Percentiles rank a stretch among this genome's conserved stretches.
Evolutionary conservation across 1,140 invertebrate species (phyloP).

Genomic region (Rhyacophila brunnea): DNA sequence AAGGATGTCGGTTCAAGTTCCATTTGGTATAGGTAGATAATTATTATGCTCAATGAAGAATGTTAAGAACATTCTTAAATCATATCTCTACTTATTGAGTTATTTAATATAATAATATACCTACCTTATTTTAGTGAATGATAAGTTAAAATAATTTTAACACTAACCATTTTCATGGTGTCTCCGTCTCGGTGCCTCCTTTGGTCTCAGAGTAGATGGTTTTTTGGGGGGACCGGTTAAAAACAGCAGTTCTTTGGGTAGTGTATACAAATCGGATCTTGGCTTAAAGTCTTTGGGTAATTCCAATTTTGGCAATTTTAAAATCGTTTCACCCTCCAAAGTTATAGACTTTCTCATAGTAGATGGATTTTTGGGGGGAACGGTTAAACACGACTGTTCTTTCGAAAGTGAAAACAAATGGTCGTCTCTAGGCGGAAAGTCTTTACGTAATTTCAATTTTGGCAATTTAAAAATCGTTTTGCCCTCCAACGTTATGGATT

Average conservation of each 20-base stretch:
- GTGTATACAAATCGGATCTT: conserved; percentile 50
- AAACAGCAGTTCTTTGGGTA: conserved; percentile 52
- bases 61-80: too few species aligned
- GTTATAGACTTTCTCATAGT: conserved; percentile 39
- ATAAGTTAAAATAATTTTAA: too few species aligned
- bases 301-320: conserved; percentile 50
- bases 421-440: conserved; percentile 49
- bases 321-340: conserved; percentile 40
- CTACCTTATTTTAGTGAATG: too few species aligned
- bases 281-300: conserved; percentile 53
- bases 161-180: conserved; percentile 23
- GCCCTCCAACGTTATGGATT: conserved; percentile 39
- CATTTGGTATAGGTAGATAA: too few species aligned
- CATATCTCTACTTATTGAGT: too few species aligned
- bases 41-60: too few species aligned
- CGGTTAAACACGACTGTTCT: conserved; percentile 43
- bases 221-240: conserved; percentile 16
- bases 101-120: too few species aligned
- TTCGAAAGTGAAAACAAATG: conserved; percentile 55
- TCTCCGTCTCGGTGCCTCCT: conserved; percentile 6
- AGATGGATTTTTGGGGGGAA: conserved; percentile 13
- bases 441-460: conserved; percentile 50
- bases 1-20: too few species aligned
- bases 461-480: conserved; percentile 48
- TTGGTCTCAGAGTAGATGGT: conserved; percentile 6